Percentiles rank a stretch among this genome's conserved stretches.
Evolutionary conservation across 2,797 vertebrate genomes (phyloP).

Genomic region (Choloepus didactylus): DNA sequence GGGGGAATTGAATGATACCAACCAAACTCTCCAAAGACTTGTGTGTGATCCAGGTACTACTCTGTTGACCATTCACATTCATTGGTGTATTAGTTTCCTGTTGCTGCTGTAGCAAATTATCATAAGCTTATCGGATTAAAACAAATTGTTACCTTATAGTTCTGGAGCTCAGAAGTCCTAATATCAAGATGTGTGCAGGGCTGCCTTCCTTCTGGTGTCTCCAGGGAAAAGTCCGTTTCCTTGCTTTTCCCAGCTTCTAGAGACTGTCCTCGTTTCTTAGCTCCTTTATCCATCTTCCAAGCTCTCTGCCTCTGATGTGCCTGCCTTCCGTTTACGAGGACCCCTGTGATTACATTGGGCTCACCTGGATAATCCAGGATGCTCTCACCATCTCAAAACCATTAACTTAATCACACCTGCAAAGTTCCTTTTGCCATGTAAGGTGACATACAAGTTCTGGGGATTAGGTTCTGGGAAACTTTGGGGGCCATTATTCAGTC

Average conservation of each 20-base stretch:
- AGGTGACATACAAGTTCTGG: background rate
- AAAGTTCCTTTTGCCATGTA: background rate
- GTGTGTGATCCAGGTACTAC: background rate
- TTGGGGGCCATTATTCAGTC: background rate
- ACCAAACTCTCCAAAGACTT: background rate
- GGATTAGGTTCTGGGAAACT: background rate
- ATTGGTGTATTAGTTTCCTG: background rate
- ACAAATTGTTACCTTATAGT: background rate
- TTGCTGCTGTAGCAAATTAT: background rate
- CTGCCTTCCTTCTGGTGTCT: background rate
- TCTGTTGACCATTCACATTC: background rate
- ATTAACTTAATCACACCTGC: conserved; percentile 26
- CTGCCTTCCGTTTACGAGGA: background rate
- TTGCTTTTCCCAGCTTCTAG: background rate
- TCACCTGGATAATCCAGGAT: background rate
- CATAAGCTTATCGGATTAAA: background rate
- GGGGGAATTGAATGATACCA: background rate
- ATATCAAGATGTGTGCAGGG: background rate
- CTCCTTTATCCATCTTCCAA: background rate
- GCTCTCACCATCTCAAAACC: background rate
- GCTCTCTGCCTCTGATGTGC: background rate
- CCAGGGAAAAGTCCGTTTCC: background rate
- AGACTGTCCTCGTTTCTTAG: background rate
- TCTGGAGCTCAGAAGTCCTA: background rate
- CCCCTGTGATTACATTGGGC: background rate